Conservation (phyloP, 2,797 vertebrate genomes). For the Kryptopterus vitreolus region DNA sequence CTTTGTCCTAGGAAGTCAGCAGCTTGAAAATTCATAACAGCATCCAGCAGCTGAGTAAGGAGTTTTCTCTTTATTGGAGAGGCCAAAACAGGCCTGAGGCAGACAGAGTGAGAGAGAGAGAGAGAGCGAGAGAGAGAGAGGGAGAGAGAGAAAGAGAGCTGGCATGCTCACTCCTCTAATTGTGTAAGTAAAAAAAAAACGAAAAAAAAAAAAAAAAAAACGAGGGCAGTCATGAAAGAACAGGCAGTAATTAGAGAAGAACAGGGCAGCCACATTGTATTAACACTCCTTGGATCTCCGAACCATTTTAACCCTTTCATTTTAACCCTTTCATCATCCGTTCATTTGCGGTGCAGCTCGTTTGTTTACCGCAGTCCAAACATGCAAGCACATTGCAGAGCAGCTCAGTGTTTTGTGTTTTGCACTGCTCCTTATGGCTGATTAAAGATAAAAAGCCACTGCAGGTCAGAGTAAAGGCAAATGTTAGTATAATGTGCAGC, state of each 20-base stretch:
- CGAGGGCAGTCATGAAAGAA: conserved; percentile 59
- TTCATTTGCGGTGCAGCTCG: neutral
- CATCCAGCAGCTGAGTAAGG: conserved; percentile 83
- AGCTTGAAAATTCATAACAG: conserved; percentile 83
- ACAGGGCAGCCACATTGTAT: conserved; percentile 35
- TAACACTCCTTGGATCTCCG: conserved; percentile 33
- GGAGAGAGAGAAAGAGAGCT: conserved; percentile 29
- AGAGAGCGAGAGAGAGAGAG: conserved; percentile 28
- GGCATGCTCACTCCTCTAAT: conserved; percentile 68
- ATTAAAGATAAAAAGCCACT: neutral
- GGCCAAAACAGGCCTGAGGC: conserved; percentile 36
- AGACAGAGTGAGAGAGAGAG: conserved; percentile 42
- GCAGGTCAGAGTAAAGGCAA: neutral
- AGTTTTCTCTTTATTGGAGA: conserved; percentile 63
- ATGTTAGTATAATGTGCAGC: neutral
- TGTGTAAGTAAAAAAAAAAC: conserved; percentile 65
- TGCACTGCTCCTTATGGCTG: neutral
- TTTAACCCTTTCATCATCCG: conserved; percentile 13
- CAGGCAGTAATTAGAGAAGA: conserved; percentile 69
- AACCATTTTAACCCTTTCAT: conserved; percentile 13
- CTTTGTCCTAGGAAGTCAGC: conserved; percentile 84
- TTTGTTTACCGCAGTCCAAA: neutral
- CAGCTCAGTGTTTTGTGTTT: neutral
- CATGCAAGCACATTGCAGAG: neutral
- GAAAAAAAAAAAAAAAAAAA: too few relatives aligned